Percentiles rank a stretch among this genome's conserved stretches.
phyloP scores from a whole-genome alignment of 2,797 vertebrate species.

The Alosa sapidissima region DNA sequence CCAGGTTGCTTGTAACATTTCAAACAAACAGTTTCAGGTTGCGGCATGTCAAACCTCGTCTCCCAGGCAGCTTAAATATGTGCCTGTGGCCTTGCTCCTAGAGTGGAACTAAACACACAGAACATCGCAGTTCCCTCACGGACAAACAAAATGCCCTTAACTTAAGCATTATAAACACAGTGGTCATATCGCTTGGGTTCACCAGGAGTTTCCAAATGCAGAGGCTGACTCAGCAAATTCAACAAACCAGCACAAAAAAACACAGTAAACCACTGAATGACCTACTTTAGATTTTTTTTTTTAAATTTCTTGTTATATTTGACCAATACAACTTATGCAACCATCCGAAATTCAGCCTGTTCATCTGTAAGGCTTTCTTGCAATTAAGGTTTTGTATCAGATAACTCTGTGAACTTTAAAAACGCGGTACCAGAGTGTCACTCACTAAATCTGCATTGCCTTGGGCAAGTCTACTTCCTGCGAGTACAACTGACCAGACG shows the following conservation, averaged over 20 bases:
- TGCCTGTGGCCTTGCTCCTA: background rate
- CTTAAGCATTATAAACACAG: background rate
- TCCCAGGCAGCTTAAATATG: background rate
- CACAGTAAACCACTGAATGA: background rate
- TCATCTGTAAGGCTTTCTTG: background rate
- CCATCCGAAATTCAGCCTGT: background rate
- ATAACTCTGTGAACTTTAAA: background rate
- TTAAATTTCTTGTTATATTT: background rate
- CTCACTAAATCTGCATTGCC: background rate
- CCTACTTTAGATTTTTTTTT: background rate
- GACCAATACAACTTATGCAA: background rate
- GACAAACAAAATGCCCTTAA: background rate
- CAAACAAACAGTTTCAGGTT: background rate
- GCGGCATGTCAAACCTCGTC: background rate
- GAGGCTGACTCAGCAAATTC: background rate
- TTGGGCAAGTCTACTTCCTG: background rate
- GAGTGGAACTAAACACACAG: background rate
- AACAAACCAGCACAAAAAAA: background rate
- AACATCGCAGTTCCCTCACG: background rate
- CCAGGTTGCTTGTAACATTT: background rate
- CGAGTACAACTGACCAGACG: background rate
- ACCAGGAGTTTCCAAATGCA: background rate
- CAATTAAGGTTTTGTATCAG: background rate
- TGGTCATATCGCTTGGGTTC: background rate
- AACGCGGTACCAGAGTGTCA: background rate